Percentiles rank a stretch among this genome's conserved stretches.
Evolutionary conservation across 2,113 vertebrate genomes (phyloP).

Genomic region (Amphiprion ocellaris): DNA sequence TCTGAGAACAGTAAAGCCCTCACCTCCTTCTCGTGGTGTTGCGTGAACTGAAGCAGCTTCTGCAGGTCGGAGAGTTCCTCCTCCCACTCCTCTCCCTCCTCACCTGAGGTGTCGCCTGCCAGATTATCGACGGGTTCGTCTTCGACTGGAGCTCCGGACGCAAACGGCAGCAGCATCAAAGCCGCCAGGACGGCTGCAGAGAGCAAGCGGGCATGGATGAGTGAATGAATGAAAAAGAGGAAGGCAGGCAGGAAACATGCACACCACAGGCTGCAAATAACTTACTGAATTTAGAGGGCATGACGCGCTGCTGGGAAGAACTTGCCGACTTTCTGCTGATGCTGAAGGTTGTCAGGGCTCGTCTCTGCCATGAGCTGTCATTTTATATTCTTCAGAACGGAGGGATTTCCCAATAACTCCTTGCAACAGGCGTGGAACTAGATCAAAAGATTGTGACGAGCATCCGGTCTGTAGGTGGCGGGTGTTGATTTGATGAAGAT

Average conservation of each 20-base stretch:
- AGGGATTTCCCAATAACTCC: slow-evolving; percentile 69
- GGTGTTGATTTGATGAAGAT: neutral
- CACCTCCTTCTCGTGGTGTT: slow-evolving; percentile 64
- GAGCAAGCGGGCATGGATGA: slow-evolving; percentile 14
- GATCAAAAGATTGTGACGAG: slow-evolving; percentile 15
- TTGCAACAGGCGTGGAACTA: neutral
- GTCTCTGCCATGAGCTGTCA: neutral
- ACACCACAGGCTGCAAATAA: slow-evolving; percentile 14
- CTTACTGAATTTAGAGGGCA: slow-evolving; percentile 64
- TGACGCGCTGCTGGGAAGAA: slow-evolving; percentile 48
- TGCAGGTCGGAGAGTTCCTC: neutral
- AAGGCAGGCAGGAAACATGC: slow-evolving; percentile 20
- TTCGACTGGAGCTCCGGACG: neutral
- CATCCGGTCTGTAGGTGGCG: neutral
- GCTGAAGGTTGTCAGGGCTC: slow-evolving; percentile 10
- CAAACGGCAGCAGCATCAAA: neutral
- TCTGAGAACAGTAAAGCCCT: neutral
- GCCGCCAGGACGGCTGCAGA: slow-evolving; percentile 43
- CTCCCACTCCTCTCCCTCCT: slow-evolving; percentile 22
- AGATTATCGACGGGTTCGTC: neutral
- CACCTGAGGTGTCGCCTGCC: slow-evolving; percentile 70
- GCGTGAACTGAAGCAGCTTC: slow-evolving; percentile 12
- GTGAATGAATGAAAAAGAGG: slow-evolving; percentile 50
- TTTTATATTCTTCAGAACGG: slow-evolving; percentile 64
- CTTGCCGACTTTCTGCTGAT: slow-evolving; percentile 44